Evolutionary conservation across 2,888 invertebrate genomes (phyloP).

Genomic region (Melinopterus prodromus): DNA sequence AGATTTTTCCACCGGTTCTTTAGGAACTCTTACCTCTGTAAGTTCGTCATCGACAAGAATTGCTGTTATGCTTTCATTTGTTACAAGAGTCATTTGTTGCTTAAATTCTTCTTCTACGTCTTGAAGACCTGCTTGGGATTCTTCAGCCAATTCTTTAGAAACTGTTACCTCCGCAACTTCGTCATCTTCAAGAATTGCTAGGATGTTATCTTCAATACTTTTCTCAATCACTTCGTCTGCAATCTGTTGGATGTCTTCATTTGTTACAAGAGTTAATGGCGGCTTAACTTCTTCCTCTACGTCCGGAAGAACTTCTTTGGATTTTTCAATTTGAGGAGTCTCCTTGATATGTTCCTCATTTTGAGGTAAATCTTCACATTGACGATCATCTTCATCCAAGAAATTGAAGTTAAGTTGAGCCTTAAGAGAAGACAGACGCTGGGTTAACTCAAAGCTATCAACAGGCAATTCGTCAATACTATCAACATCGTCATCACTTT

Average conservation of each 20-base stretch:
- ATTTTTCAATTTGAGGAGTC: neutral
- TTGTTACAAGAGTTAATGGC: no score
- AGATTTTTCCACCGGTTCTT: no score
- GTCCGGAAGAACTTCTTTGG: constrained; percentile 8
- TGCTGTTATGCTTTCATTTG: neutral
- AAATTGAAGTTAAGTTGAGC: neutral
- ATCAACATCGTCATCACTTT: constrained; percentile 12
- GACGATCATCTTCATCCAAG: neutral
- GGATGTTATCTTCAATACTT: neutral
- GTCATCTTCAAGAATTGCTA: neutral
- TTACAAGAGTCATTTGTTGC: neutral
- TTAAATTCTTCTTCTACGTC: neutral
- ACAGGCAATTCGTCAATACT: constrained; percentile 17
- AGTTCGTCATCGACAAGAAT: no score
- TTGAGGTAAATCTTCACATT: no score
- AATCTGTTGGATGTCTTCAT: no score
- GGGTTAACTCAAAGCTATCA: no score
- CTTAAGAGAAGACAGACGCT: no score
- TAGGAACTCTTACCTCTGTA: no score
- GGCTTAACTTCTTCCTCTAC: neutral
- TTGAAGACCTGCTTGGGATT: neutral
- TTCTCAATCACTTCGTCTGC: no score
- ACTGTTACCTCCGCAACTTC: no score
- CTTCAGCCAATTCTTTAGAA: no score
- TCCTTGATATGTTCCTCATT: no score